Conservation (phyloP, 2,113 vertebrate species). For the Onychorhynchus coronatus region DNA sequence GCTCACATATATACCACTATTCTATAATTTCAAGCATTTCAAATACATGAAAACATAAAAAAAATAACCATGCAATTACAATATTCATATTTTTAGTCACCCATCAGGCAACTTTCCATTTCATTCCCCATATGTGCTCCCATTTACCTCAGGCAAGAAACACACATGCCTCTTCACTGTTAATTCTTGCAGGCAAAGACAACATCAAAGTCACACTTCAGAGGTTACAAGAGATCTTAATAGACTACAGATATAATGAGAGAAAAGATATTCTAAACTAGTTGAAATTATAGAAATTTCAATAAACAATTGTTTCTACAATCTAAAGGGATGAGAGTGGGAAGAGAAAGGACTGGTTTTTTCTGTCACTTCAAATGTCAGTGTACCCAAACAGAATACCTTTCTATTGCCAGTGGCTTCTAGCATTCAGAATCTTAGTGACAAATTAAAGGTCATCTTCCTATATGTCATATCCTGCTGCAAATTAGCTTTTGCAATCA, state of each 20-base stretch:
- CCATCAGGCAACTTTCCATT: not conserved
- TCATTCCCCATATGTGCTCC: not conserved
- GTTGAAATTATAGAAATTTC: not conserved
- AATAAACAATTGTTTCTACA: not conserved
- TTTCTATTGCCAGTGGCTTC: not conserved
- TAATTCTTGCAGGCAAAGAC: not conserved
- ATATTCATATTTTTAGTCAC: not conserved
- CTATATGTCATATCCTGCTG: not conserved
- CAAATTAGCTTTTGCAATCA: not conserved
- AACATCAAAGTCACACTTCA: not conserved
- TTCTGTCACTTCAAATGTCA: not conserved
- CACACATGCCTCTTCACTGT: not conserved
- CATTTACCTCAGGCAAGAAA: not conserved
- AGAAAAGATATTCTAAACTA: not conserved
- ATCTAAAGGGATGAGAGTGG: fast-evolving
- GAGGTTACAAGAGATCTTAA: not conserved
- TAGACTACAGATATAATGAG: not conserved
- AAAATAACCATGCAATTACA: not conserved
- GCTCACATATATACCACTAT: not conserved
- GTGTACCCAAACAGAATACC: not conserved
- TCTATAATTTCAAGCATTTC: not conserved
- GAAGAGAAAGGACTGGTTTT: not conserved
- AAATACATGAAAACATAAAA: not conserved
- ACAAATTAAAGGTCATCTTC: constrained; percentile 6
- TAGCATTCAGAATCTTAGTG: not conserved